Evolutionary conservation across 37 sponge, comb jelly and placozoan species (phyloP), one percentile per base, ranked within the genome.

Genomic region (Eunapius fragilis): DNA sequence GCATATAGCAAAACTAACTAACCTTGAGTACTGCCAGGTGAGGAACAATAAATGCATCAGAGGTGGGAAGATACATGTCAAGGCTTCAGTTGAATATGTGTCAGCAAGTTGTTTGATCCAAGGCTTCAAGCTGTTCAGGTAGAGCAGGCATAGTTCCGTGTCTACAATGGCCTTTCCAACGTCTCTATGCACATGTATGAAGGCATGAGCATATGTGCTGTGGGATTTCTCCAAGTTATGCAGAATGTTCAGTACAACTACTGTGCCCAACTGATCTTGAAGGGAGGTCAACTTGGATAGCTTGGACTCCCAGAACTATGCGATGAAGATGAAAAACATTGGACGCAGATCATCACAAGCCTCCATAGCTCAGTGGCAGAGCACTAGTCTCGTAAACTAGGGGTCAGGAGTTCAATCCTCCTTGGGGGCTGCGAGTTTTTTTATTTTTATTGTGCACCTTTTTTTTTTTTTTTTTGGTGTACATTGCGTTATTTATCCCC

Each of bases 321-420:
- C 23, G 71, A 13, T 32, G 26, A 34, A 7, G 48, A n/a, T 32
- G 10, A 47, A 77, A 28, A 28, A 35, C 24, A 33, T 34, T 34
- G 23, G n/a, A 72, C 10, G 38, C 25, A 3, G 25, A 24, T 85
- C 22, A 77, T 31, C 27, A 36, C 31, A 7, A 26, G 92, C 89
- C 93, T 92, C 81, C 85, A 82, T 92, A 92, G 93, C 93, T 92
- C 93, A 92, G 93, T 89, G 93, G 93, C 72, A 92, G 93, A 92
- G 93, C 93, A 92, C 93, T 92, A 89, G 93, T 92, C 93, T 92
- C 88, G 93, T 92, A 92, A 92, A 92, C 93, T 89, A 92, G 93
- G 93, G 93, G 93, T 92, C 93, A 79, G 86, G 93, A 92, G 93
- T 92, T 92, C 93, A 86, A 92, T 88, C 93, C 93, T 92, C 93